Percentiles rank a stretch among this genome's conserved stretches.
Conservation (phyloP, 2,797 vertebrate species). For the Rhinophrynus dorsalis region DNA sequence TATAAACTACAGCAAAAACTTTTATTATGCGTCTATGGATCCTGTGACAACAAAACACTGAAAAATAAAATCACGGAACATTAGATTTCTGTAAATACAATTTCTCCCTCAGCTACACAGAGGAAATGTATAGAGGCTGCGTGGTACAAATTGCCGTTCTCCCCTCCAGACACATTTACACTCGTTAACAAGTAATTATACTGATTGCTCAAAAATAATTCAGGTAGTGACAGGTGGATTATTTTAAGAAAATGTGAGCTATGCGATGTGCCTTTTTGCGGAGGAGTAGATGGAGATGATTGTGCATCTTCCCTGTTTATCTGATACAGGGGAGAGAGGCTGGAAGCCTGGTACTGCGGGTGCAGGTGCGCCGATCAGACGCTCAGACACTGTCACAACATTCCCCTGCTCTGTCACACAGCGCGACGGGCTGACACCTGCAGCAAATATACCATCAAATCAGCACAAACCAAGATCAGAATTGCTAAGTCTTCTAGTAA, state of each 20-base stretch:
- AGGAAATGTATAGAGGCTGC: not conserved
- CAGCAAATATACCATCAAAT: too few species aligned
- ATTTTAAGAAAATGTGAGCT: conserved; percentile 4
- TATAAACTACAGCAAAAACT: too few species aligned
- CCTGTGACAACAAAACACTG: too few species aligned
- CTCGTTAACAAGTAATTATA: conserved; percentile 14
- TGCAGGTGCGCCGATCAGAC: conserved; percentile 10
- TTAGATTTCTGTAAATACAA: too few species aligned
- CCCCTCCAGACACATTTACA: too few species aligned
- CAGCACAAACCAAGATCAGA: too few species aligned
- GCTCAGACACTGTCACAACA: not conserved
- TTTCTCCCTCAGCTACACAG: too few species aligned
- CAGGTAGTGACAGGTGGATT: conserved; percentile 4
- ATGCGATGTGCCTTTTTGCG: not conserved
- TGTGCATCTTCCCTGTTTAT: not conserved
- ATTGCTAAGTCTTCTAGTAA: too few species aligned
- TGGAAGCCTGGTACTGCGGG: not conserved
- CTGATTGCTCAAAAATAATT: conserved; percentile 30
- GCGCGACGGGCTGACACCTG: not conserved
- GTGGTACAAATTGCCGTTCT: not conserved
- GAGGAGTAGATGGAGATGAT: not conserved
- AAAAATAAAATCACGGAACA: too few species aligned
- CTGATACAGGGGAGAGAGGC: not conserved
- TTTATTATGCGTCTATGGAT: too few species aligned
- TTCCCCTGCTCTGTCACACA: not conserved